Base-by-base conservation (phyloP, 2,888 invertebrate species). In the Diadromus collaris region DNA sequence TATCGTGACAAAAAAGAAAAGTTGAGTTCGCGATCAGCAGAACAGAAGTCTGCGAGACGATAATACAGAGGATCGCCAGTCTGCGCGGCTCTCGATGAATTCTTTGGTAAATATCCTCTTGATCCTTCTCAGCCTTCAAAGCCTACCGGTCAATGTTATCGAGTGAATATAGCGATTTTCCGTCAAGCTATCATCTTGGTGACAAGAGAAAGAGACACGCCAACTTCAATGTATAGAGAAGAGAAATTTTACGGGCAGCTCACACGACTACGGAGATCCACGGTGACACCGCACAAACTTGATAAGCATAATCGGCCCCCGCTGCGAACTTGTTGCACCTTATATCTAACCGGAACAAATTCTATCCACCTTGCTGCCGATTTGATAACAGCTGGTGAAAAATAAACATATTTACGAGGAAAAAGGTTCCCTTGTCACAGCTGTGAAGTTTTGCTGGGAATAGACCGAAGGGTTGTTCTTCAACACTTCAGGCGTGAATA, bases 241-340 rank as follows among this genome's bases (percentile, higher is more conserved):
- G 72, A 64, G 73, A 81, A 80, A 82, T 82, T 80, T 82, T 51
- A 81, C 78, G 72, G 80, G 46, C 68, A 71, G 73, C 24, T 70
- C 64, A 71, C 74, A 78, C 54, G 61, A 60, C 32, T 48, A 19
- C 48, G 58, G 65, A 56, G 78, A 81, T 65, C 71, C 75, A 71
- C 60, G 9, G 38, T 24, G 73, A 79, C 58, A 64, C 24, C 41
- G 48, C 24, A 13, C 27, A 10, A 32, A 48, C 46, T 41, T 9
- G 63, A 69, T 29, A 58, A 69, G 44, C 27, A 29, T 69, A 13
- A 58, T 44, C 38, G 27, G n/a, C 38, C 29, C 27, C 27, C 21
- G 34, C n/a, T n/a, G 2, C 34, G 9, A 51, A 24, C 41, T 54
- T 54, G 38, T 7, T 27, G 41, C 51, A 41, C 27, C 9, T 54